These are phyloP conservation scores for Trisateles emortualis DNA, from an alignment of 2,888 invertebrate genomes.

Conservation along the genomic window DNA sequence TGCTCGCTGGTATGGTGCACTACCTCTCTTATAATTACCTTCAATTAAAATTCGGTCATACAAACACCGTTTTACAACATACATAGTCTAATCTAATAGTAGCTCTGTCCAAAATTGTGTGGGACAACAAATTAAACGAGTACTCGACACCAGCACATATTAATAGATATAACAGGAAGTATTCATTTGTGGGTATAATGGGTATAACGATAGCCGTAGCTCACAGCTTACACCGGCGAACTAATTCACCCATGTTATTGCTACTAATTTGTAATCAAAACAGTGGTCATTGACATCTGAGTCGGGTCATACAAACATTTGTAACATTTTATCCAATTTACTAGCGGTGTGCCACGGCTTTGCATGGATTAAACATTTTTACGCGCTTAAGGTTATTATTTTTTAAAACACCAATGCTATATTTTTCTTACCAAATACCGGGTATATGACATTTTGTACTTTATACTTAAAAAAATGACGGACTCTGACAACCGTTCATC, in stretches of 20 bases:
- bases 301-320: slow-evolving; percentile 16
- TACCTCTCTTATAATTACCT: too few relatives aligned
- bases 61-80: background rate
- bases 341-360: too few relatives aligned
- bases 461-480: too few relatives aligned
- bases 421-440: too few relatives aligned
- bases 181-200: slow-evolving; percentile 28
- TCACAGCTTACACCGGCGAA: slow-evolving; percentile 40
- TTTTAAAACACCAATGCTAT: too few relatives aligned
- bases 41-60: background rate
- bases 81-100: background rate
- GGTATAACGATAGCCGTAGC: slow-evolving; percentile 28
- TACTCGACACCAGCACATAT: slow-evolving; percentile 9
- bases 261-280: slow-evolving; percentile 39
- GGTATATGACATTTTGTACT: too few relatives aligned
- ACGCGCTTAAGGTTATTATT: too few relatives aligned
- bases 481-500: too few relatives aligned
- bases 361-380: too few relatives aligned
- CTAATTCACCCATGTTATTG: slow-evolving; percentile 33
- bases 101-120: background rate
- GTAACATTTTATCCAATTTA: background rate
- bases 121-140: background rate
- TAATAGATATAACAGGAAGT: slow-evolving; percentile 43
- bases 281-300: slow-evolving; percentile 34
- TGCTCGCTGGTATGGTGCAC: too few relatives aligned